Conservation (phyloP, 2,888 invertebrate species). For the Petrophora chlorosata region DNA sequence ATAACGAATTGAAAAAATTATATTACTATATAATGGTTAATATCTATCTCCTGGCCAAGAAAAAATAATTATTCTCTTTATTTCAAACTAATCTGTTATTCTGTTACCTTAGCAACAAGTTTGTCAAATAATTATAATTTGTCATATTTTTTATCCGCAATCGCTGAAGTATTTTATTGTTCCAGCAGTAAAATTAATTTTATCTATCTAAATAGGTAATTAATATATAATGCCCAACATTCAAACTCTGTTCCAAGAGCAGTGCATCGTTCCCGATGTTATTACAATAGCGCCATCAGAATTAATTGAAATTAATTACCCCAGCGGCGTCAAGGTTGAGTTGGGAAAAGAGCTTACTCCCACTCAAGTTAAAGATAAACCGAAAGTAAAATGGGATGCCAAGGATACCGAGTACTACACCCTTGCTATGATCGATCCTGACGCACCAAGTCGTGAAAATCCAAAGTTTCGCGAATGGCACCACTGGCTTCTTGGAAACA, state of each 20-base stretch:
- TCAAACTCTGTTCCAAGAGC: conserved; percentile 70
- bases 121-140: not conserved
- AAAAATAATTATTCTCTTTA: no score
- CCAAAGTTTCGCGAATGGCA: conserved; percentile 89
- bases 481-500: conserved; percentile 91
- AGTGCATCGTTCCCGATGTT: conserved; percentile 87
- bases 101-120: not conserved
- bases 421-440: conserved; percentile 87
- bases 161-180: not conserved
- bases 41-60: no score
- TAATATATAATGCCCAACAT: conserved; percentile 53
- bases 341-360: conserved; percentile 88
- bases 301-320: conserved; percentile 77
- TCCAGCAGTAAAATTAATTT: not conserved
- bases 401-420: conserved; percentile 86
- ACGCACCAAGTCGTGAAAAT: conserved; percentile 88
- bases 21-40: no score
- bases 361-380: conserved; percentile 87
- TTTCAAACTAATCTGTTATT: no score
- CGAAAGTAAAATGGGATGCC: conserved; percentile 86
- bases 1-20: no score
- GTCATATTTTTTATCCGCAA: no score
- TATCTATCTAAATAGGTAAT: not conserved
- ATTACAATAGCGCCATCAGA: conserved; percentile 83
- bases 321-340: conserved; percentile 74